These are phyloP conservation scores for Dicrostonyx torquatus DNA, from an alignment of 2,797 vertebrate species.

Conservation along the genomic window DNA sequence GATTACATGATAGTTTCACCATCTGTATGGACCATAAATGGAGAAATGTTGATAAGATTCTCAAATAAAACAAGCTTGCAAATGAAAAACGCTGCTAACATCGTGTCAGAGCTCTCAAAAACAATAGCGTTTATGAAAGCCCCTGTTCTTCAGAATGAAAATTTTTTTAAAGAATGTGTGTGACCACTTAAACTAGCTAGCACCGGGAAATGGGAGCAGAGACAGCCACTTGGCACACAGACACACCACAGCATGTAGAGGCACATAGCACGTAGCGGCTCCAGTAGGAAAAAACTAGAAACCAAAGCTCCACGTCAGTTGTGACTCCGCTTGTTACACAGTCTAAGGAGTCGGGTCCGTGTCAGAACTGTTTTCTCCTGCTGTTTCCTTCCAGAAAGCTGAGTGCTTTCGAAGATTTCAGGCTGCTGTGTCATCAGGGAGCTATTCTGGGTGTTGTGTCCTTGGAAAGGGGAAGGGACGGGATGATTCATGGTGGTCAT, in stretches of 20 bases:
- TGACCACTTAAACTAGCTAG: background rate
- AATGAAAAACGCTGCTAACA: background rate
- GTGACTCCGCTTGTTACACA: background rate
- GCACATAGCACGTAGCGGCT: background rate
- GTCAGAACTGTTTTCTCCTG: constrained; percentile 41
- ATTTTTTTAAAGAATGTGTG: background rate
- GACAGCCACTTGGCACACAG: background rate
- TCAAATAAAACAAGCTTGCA: constrained; percentile 15
- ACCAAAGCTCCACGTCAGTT: background rate
- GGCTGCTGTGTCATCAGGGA: constrained; percentile 24
- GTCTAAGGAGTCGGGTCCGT: constrained; percentile 13
- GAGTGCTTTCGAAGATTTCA: constrained; percentile 53
- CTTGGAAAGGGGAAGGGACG: background rate
- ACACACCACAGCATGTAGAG: background rate
- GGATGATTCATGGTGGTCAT: constrained; percentile 24
- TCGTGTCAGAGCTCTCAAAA: constrained; percentile 9
- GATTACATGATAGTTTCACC: constrained; percentile 14
- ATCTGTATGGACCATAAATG: constrained; percentile 25
- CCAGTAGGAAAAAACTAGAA: background rate
- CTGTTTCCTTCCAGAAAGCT: constrained; percentile 38
- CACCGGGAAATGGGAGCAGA: background rate
- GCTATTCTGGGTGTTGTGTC: constrained; percentile 40
- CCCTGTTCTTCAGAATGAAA: constrained; percentile 1
- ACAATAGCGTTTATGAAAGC: background rate
- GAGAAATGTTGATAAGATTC: constrained; percentile 36